Base-by-base conservation (phyloP, 1,140 invertebrate genomes). In the Lordiphosa clarofinis region DNA sequence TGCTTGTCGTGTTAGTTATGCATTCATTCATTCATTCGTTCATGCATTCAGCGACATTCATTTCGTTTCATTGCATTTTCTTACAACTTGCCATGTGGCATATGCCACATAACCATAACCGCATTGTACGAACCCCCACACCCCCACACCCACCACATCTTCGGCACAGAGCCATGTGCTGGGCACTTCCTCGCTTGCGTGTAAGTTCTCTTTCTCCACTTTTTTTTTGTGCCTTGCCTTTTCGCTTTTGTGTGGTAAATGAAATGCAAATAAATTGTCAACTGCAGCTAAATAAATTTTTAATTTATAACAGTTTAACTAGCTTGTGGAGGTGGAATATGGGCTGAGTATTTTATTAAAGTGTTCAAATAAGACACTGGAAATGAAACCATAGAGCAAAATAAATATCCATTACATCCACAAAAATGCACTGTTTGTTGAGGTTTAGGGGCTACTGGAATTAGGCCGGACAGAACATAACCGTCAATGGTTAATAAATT, bases 201-300 rank as follows among this genome's bases (percentile, higher is more conserved):
- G 2, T 21, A 0, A 4, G 6, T n/a, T 24, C 10, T 12, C 1
- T 8, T 36, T 42, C 10, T 9, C 52, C 12, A n/a, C 31, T 57
- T 13, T 15, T 15, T 15, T 15, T 15, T 15, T 15, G 15, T 15
- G 44, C 9, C 38, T 60, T 48, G 37, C 37, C 37, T 19, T 35
- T 35, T 61, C 56, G 28, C 67, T 55, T 67, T 74, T 74, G 75
- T 74, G 75, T 81, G 70, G 75, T 71, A 81, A 81, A 81, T 81
- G 73, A 81, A 79, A 81, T 81, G 75, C 75, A 81, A 81, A 81
- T 81, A 81, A 81, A 81, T 81, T 81, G 75, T 81, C 75, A 81
- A 81, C 75, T 81, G 75, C 75, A 81, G 75, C 64, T 81, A 81
- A 81, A 81, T 81, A 81, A 81, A 81, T 81, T 74, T 81, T 81